phyloP scores from a whole-genome alignment of 2,797 vertebrate genomes.

The Chaetodon trifasciatus region DNA sequence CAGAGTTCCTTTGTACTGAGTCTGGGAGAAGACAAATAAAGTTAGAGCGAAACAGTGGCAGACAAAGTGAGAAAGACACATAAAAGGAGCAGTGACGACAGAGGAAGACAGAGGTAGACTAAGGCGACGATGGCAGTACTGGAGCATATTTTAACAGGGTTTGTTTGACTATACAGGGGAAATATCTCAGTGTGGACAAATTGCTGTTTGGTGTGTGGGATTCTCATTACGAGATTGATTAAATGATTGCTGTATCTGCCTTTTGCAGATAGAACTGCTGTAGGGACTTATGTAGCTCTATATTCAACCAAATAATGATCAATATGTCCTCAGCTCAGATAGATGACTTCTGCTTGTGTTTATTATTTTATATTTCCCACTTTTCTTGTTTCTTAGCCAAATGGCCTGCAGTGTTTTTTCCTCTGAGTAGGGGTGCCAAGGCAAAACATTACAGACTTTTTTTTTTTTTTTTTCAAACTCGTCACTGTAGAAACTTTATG shows the following conservation, averaged over 20 bases:
- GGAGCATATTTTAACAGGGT: constrained; percentile 34
- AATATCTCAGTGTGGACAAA: constrained; percentile 33
- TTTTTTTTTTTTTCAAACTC: constrained; percentile 25
- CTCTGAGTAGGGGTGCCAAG: constrained; percentile 23
- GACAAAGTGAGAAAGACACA: constrained; percentile 36
- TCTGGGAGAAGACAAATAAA: constrained; percentile 11
- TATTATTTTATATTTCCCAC: constrained; percentile 30
- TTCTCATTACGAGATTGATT: constrained; percentile 8
- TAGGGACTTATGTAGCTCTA: neutral
- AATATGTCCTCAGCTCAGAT: neutral
- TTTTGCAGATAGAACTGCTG: no score
- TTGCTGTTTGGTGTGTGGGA: constrained; percentile 34
- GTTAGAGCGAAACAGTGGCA: constrained; percentile 7
- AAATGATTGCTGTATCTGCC: constrained; percentile 30
- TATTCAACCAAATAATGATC: neutral
- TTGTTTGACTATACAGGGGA: constrained; percentile 41
- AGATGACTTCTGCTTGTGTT: constrained; percentile 24
- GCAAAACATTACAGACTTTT: constrained; percentile 2
- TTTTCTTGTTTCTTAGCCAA: constrained; percentile 24
- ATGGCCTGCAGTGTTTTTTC: constrained; percentile 33
- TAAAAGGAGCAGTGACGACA: constrained; percentile 38
- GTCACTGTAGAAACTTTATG: constrained; percentile 63
- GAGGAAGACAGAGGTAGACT: constrained; percentile 5
- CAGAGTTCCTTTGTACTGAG: constrained; percentile 33
- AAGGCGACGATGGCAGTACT: constrained; percentile 20